These are phyloP conservation scores for Tinamus major DNA, from an alignment of 2,797 vertebrate species.

Conservation along the genomic window DNA sequence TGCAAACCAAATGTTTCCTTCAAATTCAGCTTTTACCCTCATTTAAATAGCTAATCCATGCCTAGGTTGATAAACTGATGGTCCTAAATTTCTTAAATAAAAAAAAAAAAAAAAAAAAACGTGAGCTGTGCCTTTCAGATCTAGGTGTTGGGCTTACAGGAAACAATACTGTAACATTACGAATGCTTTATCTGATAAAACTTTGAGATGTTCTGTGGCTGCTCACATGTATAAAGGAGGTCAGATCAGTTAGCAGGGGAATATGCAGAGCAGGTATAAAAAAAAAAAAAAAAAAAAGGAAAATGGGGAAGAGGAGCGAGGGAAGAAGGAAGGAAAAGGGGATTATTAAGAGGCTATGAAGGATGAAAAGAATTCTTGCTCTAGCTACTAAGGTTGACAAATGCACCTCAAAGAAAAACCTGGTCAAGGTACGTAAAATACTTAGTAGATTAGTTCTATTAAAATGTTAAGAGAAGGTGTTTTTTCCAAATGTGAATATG, in stretches of 20 bases:
- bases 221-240: background rate
- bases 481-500: background rate
- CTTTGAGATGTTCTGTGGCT: background rate
- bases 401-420: background rate
- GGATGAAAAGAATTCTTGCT: background rate
- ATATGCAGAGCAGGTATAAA: background rate
- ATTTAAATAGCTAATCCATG: background rate
- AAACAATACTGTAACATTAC: background rate
- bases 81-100: background rate
- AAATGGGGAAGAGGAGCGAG: too few species aligned
- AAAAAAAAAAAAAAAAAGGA: background rate
- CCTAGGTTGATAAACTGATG: background rate
- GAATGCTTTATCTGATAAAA: background rate
- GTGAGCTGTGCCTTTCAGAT: background rate
- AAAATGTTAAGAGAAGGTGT: background rate
- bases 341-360: background rate
- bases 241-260: background rate
- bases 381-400: background rate
- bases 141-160: background rate
- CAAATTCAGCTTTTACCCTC: background rate
- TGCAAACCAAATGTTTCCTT: background rate
- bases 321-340: too few species aligned
- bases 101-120: background rate
- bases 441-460: background rate
- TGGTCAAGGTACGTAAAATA: background rate